Base-by-base conservation (phyloP, 1,140 invertebrate species). In the Orius laevigatus region DNA sequence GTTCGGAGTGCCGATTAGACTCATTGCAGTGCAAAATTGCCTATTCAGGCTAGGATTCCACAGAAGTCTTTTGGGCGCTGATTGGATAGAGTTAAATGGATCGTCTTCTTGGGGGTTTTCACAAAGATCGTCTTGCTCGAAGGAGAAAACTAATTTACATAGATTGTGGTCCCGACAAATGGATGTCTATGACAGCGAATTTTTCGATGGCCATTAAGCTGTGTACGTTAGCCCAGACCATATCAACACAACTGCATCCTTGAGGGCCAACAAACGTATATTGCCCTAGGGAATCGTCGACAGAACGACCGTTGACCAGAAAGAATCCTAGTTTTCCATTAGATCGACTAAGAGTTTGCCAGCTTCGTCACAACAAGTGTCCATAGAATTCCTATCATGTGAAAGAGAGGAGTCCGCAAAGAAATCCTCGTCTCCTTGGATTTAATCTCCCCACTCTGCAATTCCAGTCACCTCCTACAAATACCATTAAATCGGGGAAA, bases 401-500 rank as follows among this genome's bases (percentile, higher is more conserved):
- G 8, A 43, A 5, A 43, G 19, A 4, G 4, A 4, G 5, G 5
- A 6, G 16, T 20, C 41, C 20, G 15, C 4, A 43, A 43, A 43
- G n/a, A 16, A 43, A 5, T 43, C 41, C 19, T 43, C 41, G 8
- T 12, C 11, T n/a, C 41, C 41, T 18, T 43, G 41, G n/a, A 43
- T 43, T 43, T 11, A 4, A 2, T 3, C 5, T 8, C 15, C 41
- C 41, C n/a, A 43, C 20, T 18, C 41, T 16, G 15, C 15, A 18
- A 20, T 43, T 43, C 41, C 15, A 18, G 19, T 43, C 41, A 15
- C 41, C 41, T 4, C 41, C 41, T n/a, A 43, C 11, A n/a, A 43
- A 12, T 2, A 43, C 5, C 11, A n/a, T 5, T n/a, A 4, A 12
- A 11, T n/a, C 20, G 2, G n/a, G n/a, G 5, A 5, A 18, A 6